Conservation (phyloP, 2,888 invertebrate genomes). For the Gibbula magus region DNA sequence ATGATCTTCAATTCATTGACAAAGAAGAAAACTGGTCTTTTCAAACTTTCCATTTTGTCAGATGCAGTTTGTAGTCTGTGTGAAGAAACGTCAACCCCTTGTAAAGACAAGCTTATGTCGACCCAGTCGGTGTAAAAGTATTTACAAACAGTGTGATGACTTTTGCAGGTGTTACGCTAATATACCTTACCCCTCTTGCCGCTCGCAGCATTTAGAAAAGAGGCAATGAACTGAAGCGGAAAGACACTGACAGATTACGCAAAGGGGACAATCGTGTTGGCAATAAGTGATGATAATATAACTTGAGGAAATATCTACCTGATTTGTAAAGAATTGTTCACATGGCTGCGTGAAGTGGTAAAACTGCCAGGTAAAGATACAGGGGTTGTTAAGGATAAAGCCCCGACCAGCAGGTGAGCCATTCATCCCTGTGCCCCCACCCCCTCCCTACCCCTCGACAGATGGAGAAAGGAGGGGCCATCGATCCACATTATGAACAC, state of each 20-base stretch:
- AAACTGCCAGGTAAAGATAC: not conserved
- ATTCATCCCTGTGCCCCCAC: no score
- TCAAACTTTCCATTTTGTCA: not conserved
- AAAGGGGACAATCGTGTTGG: not conserved
- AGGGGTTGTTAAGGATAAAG: not conserved
- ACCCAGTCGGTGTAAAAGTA: conserved; percentile 15
- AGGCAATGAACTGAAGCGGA: not conserved
- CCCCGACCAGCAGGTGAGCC: not conserved
- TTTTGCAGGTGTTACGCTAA: conserved; percentile 18
- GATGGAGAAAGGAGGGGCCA: not conserved
- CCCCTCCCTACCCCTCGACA: not conserved
- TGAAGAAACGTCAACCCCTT: conserved; percentile 6
- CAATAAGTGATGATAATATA: conserved; percentile 18
- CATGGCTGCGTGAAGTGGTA: not conserved
- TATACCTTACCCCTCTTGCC: no score
- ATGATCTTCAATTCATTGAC: not conserved
- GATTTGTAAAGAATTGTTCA: not conserved
- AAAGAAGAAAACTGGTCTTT: conserved; percentile 13
- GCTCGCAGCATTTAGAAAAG: no score
- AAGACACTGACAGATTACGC: not conserved
- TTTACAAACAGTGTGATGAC: conserved; percentile 10
- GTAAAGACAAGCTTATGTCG: not conserved
- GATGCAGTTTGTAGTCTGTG: not conserved
- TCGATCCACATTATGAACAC: conserved; percentile 19
- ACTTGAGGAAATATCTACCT: conserved; percentile 11